Conservation (phyloP, 2,113 vertebrate species). For the Sardina pilchardus region DNA sequence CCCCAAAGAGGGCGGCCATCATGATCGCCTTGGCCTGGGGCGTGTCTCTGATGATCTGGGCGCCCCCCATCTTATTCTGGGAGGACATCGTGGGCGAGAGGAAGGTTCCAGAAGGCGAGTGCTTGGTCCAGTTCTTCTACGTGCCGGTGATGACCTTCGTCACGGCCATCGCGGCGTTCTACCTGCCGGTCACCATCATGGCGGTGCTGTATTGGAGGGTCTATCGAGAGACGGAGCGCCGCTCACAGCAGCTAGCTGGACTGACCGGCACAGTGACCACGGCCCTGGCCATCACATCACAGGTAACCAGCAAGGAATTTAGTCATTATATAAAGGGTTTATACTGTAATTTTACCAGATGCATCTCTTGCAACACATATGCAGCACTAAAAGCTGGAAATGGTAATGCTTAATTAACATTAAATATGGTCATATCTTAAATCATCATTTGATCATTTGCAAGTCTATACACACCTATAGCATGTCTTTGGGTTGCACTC, state of each 20-base stretch:
- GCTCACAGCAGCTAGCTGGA: constrained; percentile 39
- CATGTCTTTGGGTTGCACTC: no score
- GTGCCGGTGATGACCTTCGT: constrained; percentile 48
- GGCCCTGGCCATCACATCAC: constrained; percentile 26
- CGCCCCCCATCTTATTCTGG: constrained; percentile 48
- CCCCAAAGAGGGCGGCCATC: constrained; percentile 37
- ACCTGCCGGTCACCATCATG: constrained; percentile 49
- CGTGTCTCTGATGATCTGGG: constrained; percentile 45
- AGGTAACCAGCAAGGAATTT: constrained; percentile 30
- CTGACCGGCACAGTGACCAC: constrained; percentile 28
- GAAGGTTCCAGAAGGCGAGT: constrained; percentile 44
- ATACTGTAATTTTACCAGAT: not conserved
- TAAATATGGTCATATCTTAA: no score
- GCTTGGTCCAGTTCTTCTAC: constrained; percentile 47
- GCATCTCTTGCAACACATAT: not conserved
- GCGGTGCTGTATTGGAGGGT: constrained; percentile 47
- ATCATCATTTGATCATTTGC: not conserved
- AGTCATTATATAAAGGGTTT: not conserved
- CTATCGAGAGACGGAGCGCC: constrained; percentile 46
- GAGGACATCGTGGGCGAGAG: constrained; percentile 46
- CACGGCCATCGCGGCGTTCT: constrained; percentile 49
- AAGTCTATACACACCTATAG: not conserved
- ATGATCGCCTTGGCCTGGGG: constrained; percentile 45
- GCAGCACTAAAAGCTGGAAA: not conserved
- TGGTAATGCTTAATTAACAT: not conserved